Conservation (phyloP, 2,113 vertebrate species). For the Fregata magnificens region DNA sequence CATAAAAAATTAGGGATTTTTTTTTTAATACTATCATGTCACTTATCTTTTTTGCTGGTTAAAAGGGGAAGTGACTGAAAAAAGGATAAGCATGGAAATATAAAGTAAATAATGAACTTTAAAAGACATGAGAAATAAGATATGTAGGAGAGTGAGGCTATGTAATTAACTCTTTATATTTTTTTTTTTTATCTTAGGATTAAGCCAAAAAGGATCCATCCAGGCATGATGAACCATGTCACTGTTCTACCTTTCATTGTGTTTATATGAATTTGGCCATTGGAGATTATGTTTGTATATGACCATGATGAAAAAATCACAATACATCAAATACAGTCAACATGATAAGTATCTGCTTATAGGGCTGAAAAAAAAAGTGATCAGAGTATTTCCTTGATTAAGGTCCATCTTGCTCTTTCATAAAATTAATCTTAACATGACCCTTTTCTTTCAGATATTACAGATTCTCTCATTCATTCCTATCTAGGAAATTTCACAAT, state of each 20-base stretch:
- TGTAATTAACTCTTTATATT: neutral
- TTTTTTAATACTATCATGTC: neutral
- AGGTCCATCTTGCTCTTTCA: neutral
- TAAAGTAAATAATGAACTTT: neutral
- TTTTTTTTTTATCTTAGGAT: neutral
- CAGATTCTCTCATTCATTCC: neutral
- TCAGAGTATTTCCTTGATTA: neutral
- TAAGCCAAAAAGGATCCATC: neutral
- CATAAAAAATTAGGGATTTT: neutral
- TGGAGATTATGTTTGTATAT: neutral
- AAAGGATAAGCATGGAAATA: neutral
- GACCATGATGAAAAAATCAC: neutral
- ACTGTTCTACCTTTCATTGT: neutral
- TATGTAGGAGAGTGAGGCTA: neutral
- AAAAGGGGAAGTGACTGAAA: neutral
- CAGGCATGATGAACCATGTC: neutral
- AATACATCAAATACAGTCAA: neutral
- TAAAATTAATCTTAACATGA: neutral
- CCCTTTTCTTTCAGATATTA: neutral
- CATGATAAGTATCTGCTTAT: neutral
- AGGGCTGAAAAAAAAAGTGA: neutral
- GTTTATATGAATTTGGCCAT: neutral
- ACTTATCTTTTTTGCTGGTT: neutral
- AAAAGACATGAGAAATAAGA: neutral
- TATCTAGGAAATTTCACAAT: neutral